Evolutionary conservation across 2,888 invertebrate genomes (phyloP).

Genomic region (Polyommatus icarus): DNA sequence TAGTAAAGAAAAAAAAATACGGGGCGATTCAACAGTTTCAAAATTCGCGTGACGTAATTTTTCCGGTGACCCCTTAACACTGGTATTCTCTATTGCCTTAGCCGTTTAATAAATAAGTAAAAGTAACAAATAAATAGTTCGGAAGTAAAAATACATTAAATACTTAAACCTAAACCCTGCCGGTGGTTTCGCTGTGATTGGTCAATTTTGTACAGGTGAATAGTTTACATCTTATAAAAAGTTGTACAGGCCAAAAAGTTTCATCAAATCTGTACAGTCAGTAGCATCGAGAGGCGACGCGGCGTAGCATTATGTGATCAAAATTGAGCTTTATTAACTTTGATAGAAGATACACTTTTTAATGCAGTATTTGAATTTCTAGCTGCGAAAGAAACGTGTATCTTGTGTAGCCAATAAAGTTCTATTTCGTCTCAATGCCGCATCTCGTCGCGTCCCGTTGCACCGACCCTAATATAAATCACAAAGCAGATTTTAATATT

Average conservation of each 20-base stretch:
- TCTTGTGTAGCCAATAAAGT: neutral
- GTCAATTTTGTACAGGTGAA: constrained; percentile 8
- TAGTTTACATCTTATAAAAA: neutral
- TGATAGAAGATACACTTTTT: neutral
- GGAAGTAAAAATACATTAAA: constrained; percentile 74
- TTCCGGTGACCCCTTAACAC: constrained; percentile 44
- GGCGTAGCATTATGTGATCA: neutral
- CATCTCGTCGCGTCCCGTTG: neutral
- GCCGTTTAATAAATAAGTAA: constrained; percentile 57
- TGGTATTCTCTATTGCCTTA: constrained; percentile 56
- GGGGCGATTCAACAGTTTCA: neutral
- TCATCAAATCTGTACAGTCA: neutral
- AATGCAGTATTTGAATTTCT: neutral
- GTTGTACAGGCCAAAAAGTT: constrained; percentile 7
- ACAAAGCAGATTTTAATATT: constrained; percentile 13
- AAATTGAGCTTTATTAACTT: neutral
- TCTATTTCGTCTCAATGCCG: neutral
- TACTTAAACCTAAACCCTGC: constrained; percentile 66
- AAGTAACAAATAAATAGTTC: constrained; percentile 72
- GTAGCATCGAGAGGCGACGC: neutral
- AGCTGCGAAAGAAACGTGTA: neutral
- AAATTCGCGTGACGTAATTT: neutral
- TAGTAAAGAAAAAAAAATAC: neutral
- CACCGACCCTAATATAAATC: neutral
- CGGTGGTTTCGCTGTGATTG: constrained; percentile 11